Base-by-base conservation (phyloP, 2,797 vertebrate genomes). In the Sus cebifrons region DNA sequence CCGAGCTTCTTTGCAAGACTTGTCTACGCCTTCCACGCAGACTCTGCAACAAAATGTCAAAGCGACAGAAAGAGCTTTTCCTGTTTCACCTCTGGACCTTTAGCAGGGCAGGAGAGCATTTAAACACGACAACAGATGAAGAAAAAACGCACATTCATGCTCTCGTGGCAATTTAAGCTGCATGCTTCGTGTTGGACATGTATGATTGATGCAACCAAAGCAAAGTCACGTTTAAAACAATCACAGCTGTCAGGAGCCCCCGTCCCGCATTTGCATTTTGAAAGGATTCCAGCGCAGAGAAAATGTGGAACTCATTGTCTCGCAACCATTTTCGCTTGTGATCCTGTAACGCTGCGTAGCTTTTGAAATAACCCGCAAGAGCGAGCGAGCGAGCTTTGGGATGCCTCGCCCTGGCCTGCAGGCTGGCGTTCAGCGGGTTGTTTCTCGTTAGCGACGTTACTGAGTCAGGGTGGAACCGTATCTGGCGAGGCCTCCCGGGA, bases 231-330 rank as follows among this genome's bases (percentile, higher is more conserved):
- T 84, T 11, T 54, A 74, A 93, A 89, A 56, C 78, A 16, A 1
- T 58, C 52, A 32, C 91, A 58, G 86, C 84, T 91, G 86, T 71
- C 78, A 15, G 3, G 70, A 6, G 21, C 27, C 1, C 36, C 36
- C 29, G 7, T 18, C 29, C 13, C 65, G 52, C 56, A 29, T 27
- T 44, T 58, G 65, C 79, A 5, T 60, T 67, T 54, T 62, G 52
- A 40, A 84, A 67, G 87, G 49, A 67, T 67, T 67, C 87, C 85
- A 44, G 29, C 70, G 21, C 67, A 10, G n/a, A 0, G 54, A 49
- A 60, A 60, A 93, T 60, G 25, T 73, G 95, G 96, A 70, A 71
- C 58, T 62, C 79, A 29, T 82, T 78, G 68, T 75, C 74, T 56
- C 12, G 25, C 12, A 62, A 9, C 82, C 40, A 2, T 67, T 74